Evolutionary conservation across 1,140 invertebrate genomes (phyloP).

Genomic region (Drosophila guanche): DNA sequence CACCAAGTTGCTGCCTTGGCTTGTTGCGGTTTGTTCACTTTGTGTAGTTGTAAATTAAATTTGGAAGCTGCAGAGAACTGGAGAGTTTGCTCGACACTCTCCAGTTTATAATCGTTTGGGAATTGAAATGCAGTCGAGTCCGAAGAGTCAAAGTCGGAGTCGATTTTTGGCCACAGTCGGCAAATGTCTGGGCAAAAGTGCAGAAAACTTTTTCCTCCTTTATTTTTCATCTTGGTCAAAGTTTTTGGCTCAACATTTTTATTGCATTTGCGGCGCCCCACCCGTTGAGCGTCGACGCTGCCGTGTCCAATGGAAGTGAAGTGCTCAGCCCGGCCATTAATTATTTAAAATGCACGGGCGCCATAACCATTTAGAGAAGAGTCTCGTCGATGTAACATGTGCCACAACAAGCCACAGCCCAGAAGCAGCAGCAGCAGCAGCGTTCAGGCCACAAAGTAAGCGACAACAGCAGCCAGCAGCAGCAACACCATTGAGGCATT

Average conservation of each 20-base stretch:
- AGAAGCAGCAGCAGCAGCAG: constrained; percentile 1
- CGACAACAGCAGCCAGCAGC: constrained; percentile 21
- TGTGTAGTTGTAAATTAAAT: constrained; percentile 78
- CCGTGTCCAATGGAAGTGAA: constrained; percentile 12
- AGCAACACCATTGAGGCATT: constrained; percentile 31
- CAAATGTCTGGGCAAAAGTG: constrained; percentile 52
- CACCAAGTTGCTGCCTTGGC: constrained; percentile 40
- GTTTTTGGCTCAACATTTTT: constrained; percentile 69
- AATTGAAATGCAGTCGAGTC: constrained; percentile 78
- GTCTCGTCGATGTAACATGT: constrained; percentile 54
- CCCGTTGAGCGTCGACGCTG: constrained; percentile 7
- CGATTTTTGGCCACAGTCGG: constrained; percentile 41
- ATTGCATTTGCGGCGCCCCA: constrained; percentile 67
- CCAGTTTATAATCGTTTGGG: constrained; percentile 80
- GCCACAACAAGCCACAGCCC: constrained; percentile 14
- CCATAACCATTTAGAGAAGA: constrained; percentile 69
- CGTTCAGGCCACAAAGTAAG: constrained; percentile 46
- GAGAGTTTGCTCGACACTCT: constrained; percentile 28
- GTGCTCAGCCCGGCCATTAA: constrained; percentile 54
- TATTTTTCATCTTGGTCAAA: constrained; percentile 60
- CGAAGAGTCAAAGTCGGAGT: background rate
- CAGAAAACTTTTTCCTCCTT: constrained; percentile 26
- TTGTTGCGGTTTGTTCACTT: constrained; percentile 32
- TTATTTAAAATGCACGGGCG: constrained; percentile 70
- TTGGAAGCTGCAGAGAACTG: constrained; percentile 55